Evolutionary conservation across 2,888 invertebrate genomes (phyloP), one percentile per base, ranked within the genome.

Genomic region (Rhyacophila evoluta): DNA sequence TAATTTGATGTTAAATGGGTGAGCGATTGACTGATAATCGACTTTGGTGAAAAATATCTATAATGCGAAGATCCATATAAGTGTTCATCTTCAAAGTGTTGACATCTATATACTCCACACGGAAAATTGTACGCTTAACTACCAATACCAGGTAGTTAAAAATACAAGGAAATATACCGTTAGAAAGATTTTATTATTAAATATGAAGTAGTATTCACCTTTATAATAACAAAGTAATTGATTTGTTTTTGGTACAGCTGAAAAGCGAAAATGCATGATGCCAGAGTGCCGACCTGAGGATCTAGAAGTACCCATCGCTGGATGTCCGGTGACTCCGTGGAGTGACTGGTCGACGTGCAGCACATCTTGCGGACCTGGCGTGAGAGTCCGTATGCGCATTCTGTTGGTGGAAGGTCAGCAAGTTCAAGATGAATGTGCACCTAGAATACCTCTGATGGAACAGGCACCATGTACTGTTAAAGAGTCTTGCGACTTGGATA

Each of bases 331-430:
- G n/a, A 94, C 95, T 0, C 92, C 92, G 73, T 98, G 98, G 98
- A 93, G 95, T 77, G 94, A 95, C 83, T 98, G 97, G 97, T 95
- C 96, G 77, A 95, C 97, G 0, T 98, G 98, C 88, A 94, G 95
- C 73, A 95, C 94, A 0, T 92, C 95, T 5, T 98, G 98, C 85
- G 98, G 97, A 0, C 92, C 92, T 84, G 98, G 98, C 0, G 92
- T 94, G 12, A 90, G 91, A 80, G 87, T 92, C 77, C 92, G 96
- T 75, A 95, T 94, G 38, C 91, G 97, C 3, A 55, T 55, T 12
- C 89, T 96, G 82, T 84, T 93, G 15, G 85, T 93, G 79, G 92
- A 94, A 73, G 92, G 93, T 70, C 92, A 93, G 1, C 92, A 91
- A 10, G 86, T 90, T 19, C 92, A 93, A 85, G 89, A 90, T 82